Base-by-base conservation (phyloP, 2,888 invertebrate genomes). In the Watsonalla cultraria region DNA sequence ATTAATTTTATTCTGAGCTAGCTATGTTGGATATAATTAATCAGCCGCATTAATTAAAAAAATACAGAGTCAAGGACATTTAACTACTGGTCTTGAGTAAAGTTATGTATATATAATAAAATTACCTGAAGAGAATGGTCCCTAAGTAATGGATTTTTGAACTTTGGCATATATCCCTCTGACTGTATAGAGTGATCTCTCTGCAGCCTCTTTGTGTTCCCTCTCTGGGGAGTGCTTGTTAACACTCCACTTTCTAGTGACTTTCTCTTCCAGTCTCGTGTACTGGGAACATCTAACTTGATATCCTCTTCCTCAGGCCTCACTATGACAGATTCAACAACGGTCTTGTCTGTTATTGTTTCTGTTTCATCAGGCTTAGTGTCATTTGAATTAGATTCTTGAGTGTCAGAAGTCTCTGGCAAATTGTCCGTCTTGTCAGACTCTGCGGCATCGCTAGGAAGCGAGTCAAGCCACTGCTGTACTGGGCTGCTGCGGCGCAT, bases 391-490 rank as follows among this genome's bases (percentile, higher is more conserved):
- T 78, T 77, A 42, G 68, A 15, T 53, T 56, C 60, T 47, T 80
- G 78, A 24, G 70, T 65, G 34, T 71, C 71, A 15, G 64, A 66
- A 46, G 72, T 70, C 51, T 74, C 72, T 54, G 68, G 64, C 5
- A 8, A 11, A 11, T 13, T 11, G 6, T 60, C 65, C 13, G 55
- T 53, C 39, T 66, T 68, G 7, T 72, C 66, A 46, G 63, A 35
- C 34, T 73, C 69, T 6, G 65, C 54, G 14, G 68, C 54, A 0
- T 86, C 86, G 57, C 78, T 80, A 37, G 94, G 94, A 61, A 95
- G 80, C 7, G 94, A 94, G 72, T 95, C 94, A 60, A 95, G 92
- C 95, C 95, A 95, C 86, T 94, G 94, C 64, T 95, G 95, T 52
- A 95, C 94, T 51, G 94, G 93, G 62, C 94, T 93, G 74, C 93